Evolutionary conservation across 1,140 invertebrate genomes (phyloP).

Genomic region (Pseudomyrmex flavicornis): DNA sequence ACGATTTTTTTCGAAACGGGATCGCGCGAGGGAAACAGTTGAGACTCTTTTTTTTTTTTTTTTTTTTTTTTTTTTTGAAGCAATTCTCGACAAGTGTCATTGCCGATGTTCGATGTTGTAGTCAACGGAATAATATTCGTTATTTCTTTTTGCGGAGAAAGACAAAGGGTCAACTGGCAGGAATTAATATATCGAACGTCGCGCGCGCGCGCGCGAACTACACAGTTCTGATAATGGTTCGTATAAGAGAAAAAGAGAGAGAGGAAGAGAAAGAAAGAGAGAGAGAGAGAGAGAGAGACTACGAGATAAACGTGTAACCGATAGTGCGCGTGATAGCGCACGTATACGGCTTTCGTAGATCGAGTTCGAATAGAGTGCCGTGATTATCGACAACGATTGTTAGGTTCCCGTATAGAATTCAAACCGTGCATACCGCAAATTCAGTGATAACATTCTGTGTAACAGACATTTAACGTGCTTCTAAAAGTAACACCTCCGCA

Average conservation of each 20-base stretch:
- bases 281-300: background rate
- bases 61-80: background rate
- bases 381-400: conserved; percentile 6
- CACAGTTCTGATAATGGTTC: conserved; percentile 22
- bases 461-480: background rate
- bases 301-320: background rate
- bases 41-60: conserved; percentile 30
- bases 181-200: conserved; percentile 72
- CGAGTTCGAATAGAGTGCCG: conserved; percentile 1
- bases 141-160: background rate
- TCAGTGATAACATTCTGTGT: background rate
- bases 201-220: conserved; percentile 43
- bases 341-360: conserved; percentile 16
- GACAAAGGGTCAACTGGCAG: conserved; percentile 58
- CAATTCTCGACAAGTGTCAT: conserved; percentile 42
- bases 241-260: conserved; percentile 21
- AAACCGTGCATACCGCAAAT: background rate
- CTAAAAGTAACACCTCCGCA: background rate
- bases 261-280: background rate
- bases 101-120: conserved; percentile 17
- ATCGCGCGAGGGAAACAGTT: conserved; percentile 18
- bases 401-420: background rate
- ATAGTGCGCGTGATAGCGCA: conserved; percentile 10
- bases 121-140: background rate
- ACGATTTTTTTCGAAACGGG: conserved; percentile 30